phyloP scores from a whole-genome alignment of 2,888 invertebrate species.

The Clanis bilineata region DNA sequence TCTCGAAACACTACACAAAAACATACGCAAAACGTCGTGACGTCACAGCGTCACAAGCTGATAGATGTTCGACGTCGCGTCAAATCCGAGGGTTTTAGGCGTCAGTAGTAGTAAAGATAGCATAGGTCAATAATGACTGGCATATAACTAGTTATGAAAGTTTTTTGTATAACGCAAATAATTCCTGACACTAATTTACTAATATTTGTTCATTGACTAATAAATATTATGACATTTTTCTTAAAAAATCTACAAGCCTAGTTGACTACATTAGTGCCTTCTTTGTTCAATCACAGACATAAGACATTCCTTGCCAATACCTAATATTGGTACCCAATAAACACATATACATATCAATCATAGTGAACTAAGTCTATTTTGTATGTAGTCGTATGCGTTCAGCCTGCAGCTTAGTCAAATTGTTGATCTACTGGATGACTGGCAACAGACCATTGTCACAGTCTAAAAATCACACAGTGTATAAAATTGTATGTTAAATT shows the following conservation, averaged over 20 bases:
- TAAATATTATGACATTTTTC: slow-evolving; percentile 12
- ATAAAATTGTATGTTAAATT: too few relatives aligned
- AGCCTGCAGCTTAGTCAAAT: neutral
- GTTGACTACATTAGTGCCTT: slow-evolving; percentile 27
- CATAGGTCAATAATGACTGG: neutral
- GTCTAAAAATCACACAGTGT: neutral
- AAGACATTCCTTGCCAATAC: slow-evolving; percentile 20
- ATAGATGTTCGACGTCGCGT: too few relatives aligned
- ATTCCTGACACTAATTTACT: neutral
- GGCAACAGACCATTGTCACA: neutral
- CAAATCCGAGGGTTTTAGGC: too few relatives aligned
- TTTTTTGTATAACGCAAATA: neutral
- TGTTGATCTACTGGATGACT: neutral
- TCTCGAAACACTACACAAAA: too few relatives aligned
- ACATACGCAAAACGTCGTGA: too few relatives aligned
- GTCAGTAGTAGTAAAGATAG: too few relatives aligned
- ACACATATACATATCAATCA: neutral
- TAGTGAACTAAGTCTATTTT: too few relatives aligned
- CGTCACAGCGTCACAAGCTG: too few relatives aligned
- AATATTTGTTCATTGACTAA: slow-evolving; percentile 10
- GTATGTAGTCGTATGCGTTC: too few relatives aligned
- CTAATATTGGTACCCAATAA: neutral
- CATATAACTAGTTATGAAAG: neutral
- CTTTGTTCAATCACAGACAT: slow-evolving; percentile 29
- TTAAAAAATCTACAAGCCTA: slow-evolving; percentile 10